phyloP scores from a whole-genome alignment of 1,140 invertebrate genomes.

The Temnothorax longispinosus region DNA sequence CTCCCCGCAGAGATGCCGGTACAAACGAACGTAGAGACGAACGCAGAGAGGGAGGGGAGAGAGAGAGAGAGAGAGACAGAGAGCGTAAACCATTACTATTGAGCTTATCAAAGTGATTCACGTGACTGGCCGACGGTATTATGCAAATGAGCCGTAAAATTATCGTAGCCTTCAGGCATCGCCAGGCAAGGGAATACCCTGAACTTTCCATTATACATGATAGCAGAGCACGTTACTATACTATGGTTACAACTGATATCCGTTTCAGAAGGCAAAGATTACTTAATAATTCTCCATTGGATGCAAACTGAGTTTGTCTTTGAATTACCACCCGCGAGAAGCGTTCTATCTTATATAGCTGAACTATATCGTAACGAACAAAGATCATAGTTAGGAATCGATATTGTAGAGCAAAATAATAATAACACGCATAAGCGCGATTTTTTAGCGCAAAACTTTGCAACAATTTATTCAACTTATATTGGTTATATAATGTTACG shows the following conservation, averaged over 20 bases:
- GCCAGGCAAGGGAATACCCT: conserved; percentile 40
- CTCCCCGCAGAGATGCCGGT: conserved; percentile 15
- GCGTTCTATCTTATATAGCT: neutral
- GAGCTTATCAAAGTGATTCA: conserved; percentile 74
- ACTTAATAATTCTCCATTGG: conserved; percentile 44
- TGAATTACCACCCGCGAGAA: neutral
- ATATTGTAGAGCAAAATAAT: neutral
- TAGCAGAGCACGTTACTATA: conserved; percentile 18
- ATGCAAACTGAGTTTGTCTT: conserved; percentile 32
- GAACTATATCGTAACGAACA: neutral
- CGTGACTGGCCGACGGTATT: conserved; percentile 65
- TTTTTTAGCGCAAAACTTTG: neutral
- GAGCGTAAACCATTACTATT: conserved; percentile 71
- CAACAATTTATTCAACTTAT: neutral
- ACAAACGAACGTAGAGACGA: conserved; percentile 53
- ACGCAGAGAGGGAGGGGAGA: conserved; percentile 24
- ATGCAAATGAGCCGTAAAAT: conserved; percentile 73
- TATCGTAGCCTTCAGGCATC: conserved; percentile 67
- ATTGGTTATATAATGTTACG: neutral
- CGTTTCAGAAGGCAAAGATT: conserved; percentile 45
- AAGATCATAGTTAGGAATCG: neutral
- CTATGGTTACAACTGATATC: conserved; percentile 31
- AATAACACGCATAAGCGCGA: neutral
- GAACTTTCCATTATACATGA: conserved; percentile 64
- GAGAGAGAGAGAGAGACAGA: neutral